Base-by-base conservation (phyloP, 2,113 vertebrate genomes). In the Cichladusa arquata region DNA sequence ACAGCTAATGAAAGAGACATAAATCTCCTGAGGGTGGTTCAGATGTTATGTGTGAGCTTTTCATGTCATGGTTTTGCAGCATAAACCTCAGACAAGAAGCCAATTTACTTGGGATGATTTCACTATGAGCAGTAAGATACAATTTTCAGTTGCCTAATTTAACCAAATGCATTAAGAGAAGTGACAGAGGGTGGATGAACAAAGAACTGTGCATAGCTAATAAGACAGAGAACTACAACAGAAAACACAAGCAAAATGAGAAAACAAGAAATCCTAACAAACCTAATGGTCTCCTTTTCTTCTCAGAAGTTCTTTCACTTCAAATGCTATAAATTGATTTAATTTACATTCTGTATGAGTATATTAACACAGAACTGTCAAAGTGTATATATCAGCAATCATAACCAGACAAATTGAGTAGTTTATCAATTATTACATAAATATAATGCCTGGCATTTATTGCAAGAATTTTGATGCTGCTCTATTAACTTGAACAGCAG, bases 31-130 rank as follows among this genome's bases (percentile, higher is more conserved):
- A 91, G 54, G 0, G 5, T n/a, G 54, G 36, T 79, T 87, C 61
- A 79, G 44, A 33, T 48, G 8, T 56, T 56, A 69, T 0, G 0
- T 23, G n/a, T 2, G 6, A 80, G 22, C 7, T 91, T 66, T 36
- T 40, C 14, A 74, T 12, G n/a, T 7, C 36, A 91, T 2, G 17
- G 40, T 38, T 81, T 73, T 47, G 13, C 65, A 48, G 45, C 40
- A 11, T 24, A 67, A 76, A 28, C 23, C 48, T 73, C 78, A 72
- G 54, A n/a, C 22, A 87, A 62, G 33, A 20, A 91, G 33, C 44
- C 11, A n/a, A 3, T 11, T 87, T 89, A 58, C 29, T 26, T 44
- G 33, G 23, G 16, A 69, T 42, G 9, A 61, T 77, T 69, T 28
- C 23, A n/a, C 7, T 57, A 17, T 6, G 8, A 79, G 29, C 18